Conservation (phyloP, 2,888 invertebrate species). For the Leptinotarsa tumamoca region DNA sequence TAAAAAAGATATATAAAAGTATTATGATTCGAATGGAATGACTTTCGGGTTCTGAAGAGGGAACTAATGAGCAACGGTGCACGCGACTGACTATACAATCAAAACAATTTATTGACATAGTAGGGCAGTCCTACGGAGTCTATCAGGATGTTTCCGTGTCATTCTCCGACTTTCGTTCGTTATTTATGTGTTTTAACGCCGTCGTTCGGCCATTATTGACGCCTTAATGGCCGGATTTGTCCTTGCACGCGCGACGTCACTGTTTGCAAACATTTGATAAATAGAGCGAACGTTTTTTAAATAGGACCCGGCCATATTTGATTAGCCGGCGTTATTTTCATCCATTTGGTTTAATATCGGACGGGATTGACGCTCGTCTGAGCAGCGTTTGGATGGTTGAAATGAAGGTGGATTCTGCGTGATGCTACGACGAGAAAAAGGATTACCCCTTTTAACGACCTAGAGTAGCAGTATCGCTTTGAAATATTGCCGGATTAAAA, state of each 20-base stretch:
- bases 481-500: constrained; percentile 15
- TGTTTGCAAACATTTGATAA: constrained; percentile 67
- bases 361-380: constrained; percentile 27
- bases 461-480: not conserved
- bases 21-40: constrained; percentile 41
- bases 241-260: constrained; percentile 63
- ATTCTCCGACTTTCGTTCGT: constrained; percentile 58
- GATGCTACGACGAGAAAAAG: constrained; percentile 9
- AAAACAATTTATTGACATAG: constrained; percentile 41
- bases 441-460: constrained; percentile 17
- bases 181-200: constrained; percentile 67
- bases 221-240: constrained; percentile 68
- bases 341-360: constrained; percentile 29
- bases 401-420: constrained; percentile 14
- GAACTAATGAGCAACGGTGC: constrained; percentile 40
- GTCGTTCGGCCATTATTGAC: constrained; percentile 66
- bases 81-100: constrained; percentile 40
- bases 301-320: constrained; percentile 53
- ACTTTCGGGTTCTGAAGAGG: constrained; percentile 38
- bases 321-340: constrained; percentile 55
- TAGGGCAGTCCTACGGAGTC: constrained; percentile 51
- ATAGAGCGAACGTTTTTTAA: constrained; percentile 59
- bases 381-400: not conserved
- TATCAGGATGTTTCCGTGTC: constrained; percentile 61
- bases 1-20: constrained; percentile 44